Evolutionary conservation across 2,888 invertebrate genomes (phyloP).

Genomic region (Ophioninae sp.): DNA sequence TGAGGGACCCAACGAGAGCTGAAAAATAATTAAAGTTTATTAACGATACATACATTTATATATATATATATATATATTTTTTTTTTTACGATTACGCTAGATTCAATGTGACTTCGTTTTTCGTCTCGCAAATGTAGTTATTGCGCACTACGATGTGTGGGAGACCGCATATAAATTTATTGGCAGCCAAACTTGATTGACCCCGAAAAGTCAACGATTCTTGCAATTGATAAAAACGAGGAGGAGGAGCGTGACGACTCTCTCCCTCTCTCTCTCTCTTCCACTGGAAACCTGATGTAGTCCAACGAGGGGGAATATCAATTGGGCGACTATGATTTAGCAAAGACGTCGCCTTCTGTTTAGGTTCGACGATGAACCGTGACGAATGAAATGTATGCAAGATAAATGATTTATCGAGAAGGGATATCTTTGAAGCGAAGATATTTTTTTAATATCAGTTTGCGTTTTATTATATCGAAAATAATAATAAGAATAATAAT

Average conservation of each 20-base stretch:
- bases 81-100: background rate
- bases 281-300: background rate
- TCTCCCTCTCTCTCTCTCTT: background rate
- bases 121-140: background rate
- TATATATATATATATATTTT: background rate
- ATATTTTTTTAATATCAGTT: background rate
- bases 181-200: slow-evolving; percentile 46
- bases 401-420: background rate
- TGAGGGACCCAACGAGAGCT: slow-evolving; percentile 94
- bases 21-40: slow-evolving; percentile 80
- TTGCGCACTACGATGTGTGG: background rate
- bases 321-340: slow-evolving; percentile 53
- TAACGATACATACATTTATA: slow-evolving; percentile 7
- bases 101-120: background rate
- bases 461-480: background rate
- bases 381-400: slow-evolving; percentile 85
- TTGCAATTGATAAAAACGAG: slow-evolving; percentile 2
- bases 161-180: slow-evolving; percentile 19
- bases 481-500: background rate
- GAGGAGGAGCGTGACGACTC: background rate
- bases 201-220: slow-evolving; percentile 20
- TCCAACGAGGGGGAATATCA: slow-evolving; percentile 32
- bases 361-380: slow-evolving; percentile 73
- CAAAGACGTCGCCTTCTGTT: slow-evolving; percentile 38
- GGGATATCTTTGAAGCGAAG: background rate